Evolutionary conservation across 2,797 vertebrate genomes (phyloP).

Genomic region (Threskiornis aethiopicus): DNA sequence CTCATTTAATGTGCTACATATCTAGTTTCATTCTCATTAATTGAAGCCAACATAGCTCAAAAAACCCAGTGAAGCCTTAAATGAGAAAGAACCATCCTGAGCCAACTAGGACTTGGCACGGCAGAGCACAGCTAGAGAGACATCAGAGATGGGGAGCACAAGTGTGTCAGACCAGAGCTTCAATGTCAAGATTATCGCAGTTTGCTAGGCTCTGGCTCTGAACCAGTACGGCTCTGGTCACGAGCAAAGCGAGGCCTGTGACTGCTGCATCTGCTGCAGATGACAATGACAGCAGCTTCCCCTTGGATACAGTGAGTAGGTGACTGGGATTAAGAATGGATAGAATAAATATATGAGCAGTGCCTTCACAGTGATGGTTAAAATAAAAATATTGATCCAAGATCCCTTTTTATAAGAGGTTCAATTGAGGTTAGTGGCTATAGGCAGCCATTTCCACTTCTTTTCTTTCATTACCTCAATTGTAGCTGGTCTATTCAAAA

Average conservation of each 20-base stretch:
- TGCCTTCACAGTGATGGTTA: neutral
- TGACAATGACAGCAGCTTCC: neutral
- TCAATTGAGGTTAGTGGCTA: neutral
- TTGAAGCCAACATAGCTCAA: neutral
- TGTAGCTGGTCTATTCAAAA: neutral
- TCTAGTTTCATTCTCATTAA: slow-evolving; percentile 36
- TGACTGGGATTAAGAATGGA: neutral
- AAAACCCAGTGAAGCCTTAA: slow-evolving; percentile 35
- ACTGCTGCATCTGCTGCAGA: neutral
- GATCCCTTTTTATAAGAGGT: neutral
- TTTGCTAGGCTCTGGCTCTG: neutral
- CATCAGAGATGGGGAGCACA: neutral
- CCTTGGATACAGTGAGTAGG: neutral
- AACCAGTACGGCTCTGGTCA: neutral
- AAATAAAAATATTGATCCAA: neutral
- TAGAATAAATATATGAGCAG: neutral
- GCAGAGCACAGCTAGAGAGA: neutral
- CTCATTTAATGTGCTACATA: neutral
- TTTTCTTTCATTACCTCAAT: neutral
- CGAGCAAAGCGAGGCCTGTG: neutral
- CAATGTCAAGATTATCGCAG: neutral
- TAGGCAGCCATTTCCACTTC: neutral
- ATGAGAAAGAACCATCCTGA: slow-evolving; percentile 13
- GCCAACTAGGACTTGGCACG: neutral
- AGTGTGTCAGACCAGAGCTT: neutral